These are phyloP conservation scores for Morbakka virulenta DNA, from an alignment of 30 jellyfish, hydroid and myxozoan genomes.

Conservation along the genomic window DNA sequence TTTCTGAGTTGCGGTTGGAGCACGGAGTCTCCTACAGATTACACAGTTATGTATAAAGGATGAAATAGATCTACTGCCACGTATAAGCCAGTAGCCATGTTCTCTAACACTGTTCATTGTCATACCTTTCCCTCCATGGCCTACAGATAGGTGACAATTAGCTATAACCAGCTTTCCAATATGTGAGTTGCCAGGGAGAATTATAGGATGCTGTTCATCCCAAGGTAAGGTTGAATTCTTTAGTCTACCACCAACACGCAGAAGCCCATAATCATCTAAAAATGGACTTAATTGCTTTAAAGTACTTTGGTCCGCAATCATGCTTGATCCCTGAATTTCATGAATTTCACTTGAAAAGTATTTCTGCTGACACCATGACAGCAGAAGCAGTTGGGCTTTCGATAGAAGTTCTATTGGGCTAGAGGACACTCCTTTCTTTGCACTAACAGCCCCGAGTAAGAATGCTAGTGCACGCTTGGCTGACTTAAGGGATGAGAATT, in stretches of 20 bases:
- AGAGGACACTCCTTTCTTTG: neutral
- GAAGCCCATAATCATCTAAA: slow-evolving; percentile 30
- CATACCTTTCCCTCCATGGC: slow-evolving; percentile 25
- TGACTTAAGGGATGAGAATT: slow-evolving; percentile 5
- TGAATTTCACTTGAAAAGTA: slow-evolving; percentile 17
- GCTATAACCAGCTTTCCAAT: slow-evolving; percentile 11
- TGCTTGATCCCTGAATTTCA: slow-evolving; percentile 2
- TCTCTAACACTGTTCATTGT: slow-evolving; percentile 14
- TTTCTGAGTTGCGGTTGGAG: slow-evolving; percentile 23
- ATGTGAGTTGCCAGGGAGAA: slow-evolving; percentile 35
- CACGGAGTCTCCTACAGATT: slow-evolving; percentile 29
- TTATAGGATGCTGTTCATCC: slow-evolving; percentile 32
- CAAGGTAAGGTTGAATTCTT: slow-evolving; percentile 25
- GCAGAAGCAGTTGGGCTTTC: slow-evolving; percentile 7
- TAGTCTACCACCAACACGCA: slow-evolving; percentile 55
- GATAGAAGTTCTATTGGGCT: slow-evolving; percentile 1
- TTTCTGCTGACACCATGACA: slow-evolving; percentile 13
- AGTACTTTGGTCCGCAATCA: neutral
- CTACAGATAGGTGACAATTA: neutral
- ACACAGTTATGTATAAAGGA: slow-evolving; percentile 28
- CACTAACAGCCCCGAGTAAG: no score
- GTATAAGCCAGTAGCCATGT: slow-evolving; percentile 41
- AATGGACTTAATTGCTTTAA: slow-evolving; percentile 18
- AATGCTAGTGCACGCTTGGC: slow-evolving; percentile 29
- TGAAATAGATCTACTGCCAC: slow-evolving; percentile 26